Conservation (phyloP, 2,888 invertebrate genomes). For the Habroteleia sp. region DNA sequence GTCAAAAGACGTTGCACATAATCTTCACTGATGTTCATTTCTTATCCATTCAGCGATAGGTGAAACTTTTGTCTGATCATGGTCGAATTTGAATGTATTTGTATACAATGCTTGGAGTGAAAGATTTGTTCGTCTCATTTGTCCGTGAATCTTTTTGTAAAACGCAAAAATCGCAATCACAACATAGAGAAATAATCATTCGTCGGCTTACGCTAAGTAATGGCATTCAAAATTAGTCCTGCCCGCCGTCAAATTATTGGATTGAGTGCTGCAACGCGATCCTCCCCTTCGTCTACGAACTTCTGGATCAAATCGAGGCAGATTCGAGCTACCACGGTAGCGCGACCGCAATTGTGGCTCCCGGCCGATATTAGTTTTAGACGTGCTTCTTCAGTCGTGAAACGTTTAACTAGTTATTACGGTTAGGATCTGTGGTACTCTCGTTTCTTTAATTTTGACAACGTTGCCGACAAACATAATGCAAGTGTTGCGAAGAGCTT, state of each 20-base stretch:
- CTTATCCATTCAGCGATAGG: constrained; percentile 8
- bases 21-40: neutral
- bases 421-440: constrained; percentile 70
- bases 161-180: constrained; percentile 36
- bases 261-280: constrained; percentile 61
- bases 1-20: constrained; percentile 40
- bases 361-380: constrained; percentile 80
- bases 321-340: constrained; percentile 69
- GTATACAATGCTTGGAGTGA: constrained; percentile 40
- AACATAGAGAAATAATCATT: constrained; percentile 49
- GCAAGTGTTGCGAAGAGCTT: no score
- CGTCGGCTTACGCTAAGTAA: constrained; percentile 79
- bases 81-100: constrained; percentile 48
- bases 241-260: constrained; percentile 76
- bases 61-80: constrained; percentile 15
- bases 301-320: constrained; percentile 67
- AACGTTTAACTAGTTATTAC: constrained; percentile 78
- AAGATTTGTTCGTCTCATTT: constrained; percentile 22
- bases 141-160: constrained; percentile 23
- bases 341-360: constrained; percentile 78
- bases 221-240: constrained; percentile 81
- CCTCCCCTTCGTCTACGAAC: constrained; percentile 52
- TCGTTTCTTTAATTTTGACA: constrained; percentile 65
- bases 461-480: constrained; percentile 37
- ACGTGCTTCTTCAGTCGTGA: constrained; percentile 67